Percentiles rank a stretch among this genome's conserved stretches.
These are phyloP conservation scores for Emydocephalus ijimae DNA, from an alignment of 2,113 vertebrate genomes.

Conservation along the genomic window DNA sequence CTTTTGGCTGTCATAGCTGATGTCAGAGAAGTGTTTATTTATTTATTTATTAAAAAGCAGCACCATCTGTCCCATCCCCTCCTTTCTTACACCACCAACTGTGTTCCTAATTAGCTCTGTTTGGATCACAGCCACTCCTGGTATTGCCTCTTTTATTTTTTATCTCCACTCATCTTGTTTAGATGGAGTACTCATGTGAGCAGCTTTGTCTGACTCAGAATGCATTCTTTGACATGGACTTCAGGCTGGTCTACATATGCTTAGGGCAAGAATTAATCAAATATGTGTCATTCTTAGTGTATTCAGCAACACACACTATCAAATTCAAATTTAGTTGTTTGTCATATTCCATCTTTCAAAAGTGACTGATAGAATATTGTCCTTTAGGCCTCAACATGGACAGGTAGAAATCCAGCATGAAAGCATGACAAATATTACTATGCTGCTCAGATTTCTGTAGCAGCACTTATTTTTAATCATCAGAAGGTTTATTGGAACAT, in stretches of 20 bases:
- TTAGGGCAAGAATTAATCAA: background rate
- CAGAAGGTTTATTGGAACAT: background rate
- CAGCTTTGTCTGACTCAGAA: background rate
- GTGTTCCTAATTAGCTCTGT: background rate
- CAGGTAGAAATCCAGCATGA: background rate
- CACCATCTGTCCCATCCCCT: background rate
- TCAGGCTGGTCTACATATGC: background rate
- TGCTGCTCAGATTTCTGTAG: background rate
- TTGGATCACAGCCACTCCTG: background rate
- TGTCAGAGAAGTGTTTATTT: background rate
- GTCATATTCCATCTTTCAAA: background rate
- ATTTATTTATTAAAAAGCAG: background rate
- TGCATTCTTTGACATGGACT: background rate
- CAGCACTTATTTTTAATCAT: background rate
- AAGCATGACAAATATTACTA: background rate
- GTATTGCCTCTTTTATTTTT: background rate
- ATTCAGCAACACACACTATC: background rate
- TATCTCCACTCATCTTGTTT: background rate
- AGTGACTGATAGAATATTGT: background rate
- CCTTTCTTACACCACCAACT: background rate
- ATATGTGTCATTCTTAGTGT: background rate
- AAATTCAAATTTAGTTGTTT: background rate
- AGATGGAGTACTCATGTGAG: background rate
- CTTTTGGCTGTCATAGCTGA: background rate
- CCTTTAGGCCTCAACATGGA: background rate